Evolutionary conservation across 2,888 invertebrate genomes (phyloP).

Genomic region (Lochmaea capreae): DNA sequence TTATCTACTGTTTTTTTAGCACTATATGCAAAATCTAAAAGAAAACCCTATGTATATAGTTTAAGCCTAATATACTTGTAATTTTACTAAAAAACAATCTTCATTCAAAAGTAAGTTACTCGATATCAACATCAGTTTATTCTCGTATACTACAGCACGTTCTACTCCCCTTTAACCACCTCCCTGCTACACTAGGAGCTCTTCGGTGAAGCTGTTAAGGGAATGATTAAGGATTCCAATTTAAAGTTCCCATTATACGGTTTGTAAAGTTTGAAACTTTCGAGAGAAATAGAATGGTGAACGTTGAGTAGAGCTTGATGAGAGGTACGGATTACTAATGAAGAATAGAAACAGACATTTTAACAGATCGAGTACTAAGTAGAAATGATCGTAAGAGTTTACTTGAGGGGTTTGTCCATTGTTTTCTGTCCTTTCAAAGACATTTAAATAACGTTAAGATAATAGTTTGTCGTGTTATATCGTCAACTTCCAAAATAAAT

Average conservation of each 20-base stretch:
- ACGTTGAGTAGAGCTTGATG: conserved; percentile 22
- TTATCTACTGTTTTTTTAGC: too few relatives aligned
- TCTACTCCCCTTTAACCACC: neutral
- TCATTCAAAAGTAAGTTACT: neutral
- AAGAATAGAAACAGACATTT: conserved; percentile 20
- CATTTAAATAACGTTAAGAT: too few relatives aligned
- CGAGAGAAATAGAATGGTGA: conserved; percentile 26
- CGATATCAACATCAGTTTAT: neutral
- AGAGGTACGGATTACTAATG: conserved; percentile 31
- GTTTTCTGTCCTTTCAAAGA: neutral
- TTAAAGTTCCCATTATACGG: conserved; percentile 36
- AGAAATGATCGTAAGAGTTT: neutral
- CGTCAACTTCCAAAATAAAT: too few relatives aligned
- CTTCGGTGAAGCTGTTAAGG: conserved; percentile 24
- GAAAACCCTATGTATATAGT: too few relatives aligned
- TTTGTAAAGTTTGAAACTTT: conserved; percentile 30
- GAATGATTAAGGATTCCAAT: conserved; percentile 35
- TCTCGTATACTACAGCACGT: neutral
- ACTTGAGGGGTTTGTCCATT: neutral
- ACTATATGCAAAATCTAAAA: too few relatives aligned
- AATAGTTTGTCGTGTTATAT: too few relatives aligned
- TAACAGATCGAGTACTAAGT: neutral
- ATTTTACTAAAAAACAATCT: too few relatives aligned
- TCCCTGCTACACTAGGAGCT: neutral
- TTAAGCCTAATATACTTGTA: too few relatives aligned